Percentiles rank a stretch among this genome's conserved stretches.
Conservation (phyloP, 2,797 vertebrate genomes). For the Coilia nasus region DNA sequence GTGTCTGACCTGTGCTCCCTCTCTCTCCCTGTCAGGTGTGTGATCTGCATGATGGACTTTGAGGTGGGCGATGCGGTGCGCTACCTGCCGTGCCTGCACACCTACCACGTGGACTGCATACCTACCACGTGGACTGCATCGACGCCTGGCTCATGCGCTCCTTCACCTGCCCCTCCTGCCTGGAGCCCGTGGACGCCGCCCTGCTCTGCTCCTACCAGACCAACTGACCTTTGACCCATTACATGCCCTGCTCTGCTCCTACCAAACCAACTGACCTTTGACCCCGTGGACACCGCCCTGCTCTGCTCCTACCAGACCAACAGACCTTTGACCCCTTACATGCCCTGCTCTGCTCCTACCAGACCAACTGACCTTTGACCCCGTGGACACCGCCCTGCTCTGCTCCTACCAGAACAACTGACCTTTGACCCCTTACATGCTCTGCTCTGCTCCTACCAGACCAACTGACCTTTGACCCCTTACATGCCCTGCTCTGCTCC, state of each 20-base stretch:
- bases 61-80: constrained; percentile 81
- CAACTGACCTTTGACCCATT: constrained; percentile 62
- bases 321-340: constrained; percentile 54
- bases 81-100: constrained; percentile 87
- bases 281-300: constrained; percentile 80
- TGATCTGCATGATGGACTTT: constrained; percentile 91
- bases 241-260: constrained; percentile 80
- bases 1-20: background rate
- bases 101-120: constrained; percentile 87
- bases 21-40: constrained; percentile 72
- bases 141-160: constrained; percentile 88
- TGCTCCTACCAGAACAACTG: constrained; percentile 83
- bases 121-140: constrained; percentile 86
- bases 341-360: constrained; percentile 84
- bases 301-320: constrained; percentile 83
- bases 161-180: constrained; percentile 89
- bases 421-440: constrained; percentile 65
- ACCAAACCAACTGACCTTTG: constrained; percentile 77
- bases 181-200: constrained; percentile 88
- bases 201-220: constrained; percentile 84
- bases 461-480: constrained; percentile 71
- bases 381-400: constrained; percentile 84
- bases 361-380: constrained; percentile 75
- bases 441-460: constrained; percentile 62
- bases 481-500: constrained; percentile 66